Evolutionary conservation across 2,888 invertebrate genomes (phyloP).

Genomic region (Chaitophorus viminalis): DNA sequence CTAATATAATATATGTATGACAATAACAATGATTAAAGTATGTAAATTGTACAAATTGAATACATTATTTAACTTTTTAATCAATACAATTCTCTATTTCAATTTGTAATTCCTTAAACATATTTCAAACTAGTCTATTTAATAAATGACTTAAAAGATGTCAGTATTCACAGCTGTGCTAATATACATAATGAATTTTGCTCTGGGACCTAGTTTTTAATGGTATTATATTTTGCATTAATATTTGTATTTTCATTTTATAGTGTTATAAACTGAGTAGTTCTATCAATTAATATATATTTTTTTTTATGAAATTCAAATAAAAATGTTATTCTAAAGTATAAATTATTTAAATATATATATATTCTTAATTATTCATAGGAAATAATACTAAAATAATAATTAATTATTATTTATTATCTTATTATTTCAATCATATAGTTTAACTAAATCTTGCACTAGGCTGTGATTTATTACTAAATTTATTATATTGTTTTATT

Average conservation of each 20-base stretch:
- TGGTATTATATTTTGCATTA: background rate
- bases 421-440: background rate
- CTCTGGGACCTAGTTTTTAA: conserved; percentile 18
- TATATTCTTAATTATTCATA: no score
- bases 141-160: conserved; percentile 34
- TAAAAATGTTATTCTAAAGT: no score
- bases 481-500: background rate
- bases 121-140: conserved; percentile 1
- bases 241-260: background rate
- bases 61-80: background rate
- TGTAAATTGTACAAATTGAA: background rate
- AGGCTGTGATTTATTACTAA: background rate
- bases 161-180: conserved; percentile 38
- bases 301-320: background rate
- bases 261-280: background rate
- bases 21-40: no score
- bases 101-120: background rate
- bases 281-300: background rate
- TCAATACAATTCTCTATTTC: background rate
- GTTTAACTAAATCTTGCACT: background rate
- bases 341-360: no score
- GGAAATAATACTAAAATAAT: background rate
- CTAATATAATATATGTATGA: no score
- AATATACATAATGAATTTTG: conserved; percentile 5
- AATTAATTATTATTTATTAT: no score